Conservation (phyloP, 1,140 invertebrate genomes). For the Pogonomyrmex californicus region DNA sequence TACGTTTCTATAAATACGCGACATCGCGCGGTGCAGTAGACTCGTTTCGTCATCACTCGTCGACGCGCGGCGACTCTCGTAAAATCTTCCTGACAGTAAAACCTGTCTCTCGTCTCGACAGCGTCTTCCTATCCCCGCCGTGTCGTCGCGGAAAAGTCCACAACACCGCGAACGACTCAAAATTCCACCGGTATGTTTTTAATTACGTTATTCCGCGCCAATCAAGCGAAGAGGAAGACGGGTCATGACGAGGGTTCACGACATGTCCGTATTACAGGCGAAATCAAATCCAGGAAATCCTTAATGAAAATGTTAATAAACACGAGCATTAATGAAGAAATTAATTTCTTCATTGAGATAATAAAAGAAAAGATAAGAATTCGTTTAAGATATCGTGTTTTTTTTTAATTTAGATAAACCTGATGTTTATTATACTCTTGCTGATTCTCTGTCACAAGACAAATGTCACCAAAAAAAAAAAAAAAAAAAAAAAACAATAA, state of each 20-base stretch:
- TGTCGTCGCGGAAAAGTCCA: slow-evolving; percentile 43
- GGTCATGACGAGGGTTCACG: slow-evolving; percentile 12
- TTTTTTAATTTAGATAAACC: not conserved
- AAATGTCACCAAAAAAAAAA: not conserved
- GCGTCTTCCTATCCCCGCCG: slow-evolving; percentile 36
- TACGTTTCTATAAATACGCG: slow-evolving; percentile 71
- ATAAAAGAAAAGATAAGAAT: not conserved
- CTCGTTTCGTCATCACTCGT: slow-evolving; percentile 66
- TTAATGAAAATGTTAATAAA: not conserved
- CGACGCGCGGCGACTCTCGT: slow-evolving; percentile 46
- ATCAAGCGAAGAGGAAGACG: not conserved
- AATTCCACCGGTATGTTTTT: slow-evolving; percentile 49
- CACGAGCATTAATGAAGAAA: not conserved
- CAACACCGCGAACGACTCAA: slow-evolving; percentile 48
- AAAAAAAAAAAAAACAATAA: not conserved
- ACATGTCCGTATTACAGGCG: not conserved
- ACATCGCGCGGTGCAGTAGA: slow-evolving; percentile 53
- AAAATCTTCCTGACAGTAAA: slow-evolving; percentile 56
- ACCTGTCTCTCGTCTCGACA: slow-evolving; percentile 70
- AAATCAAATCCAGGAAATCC: not conserved
- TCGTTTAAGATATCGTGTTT: not conserved
- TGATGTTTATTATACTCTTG: not conserved
- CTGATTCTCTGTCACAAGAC: no score
- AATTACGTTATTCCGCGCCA: slow-evolving; percentile 32
- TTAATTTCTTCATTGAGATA: not conserved